Base-by-base conservation (phyloP, 2,797 vertebrate species). In the Muscicapa striata region DNA sequence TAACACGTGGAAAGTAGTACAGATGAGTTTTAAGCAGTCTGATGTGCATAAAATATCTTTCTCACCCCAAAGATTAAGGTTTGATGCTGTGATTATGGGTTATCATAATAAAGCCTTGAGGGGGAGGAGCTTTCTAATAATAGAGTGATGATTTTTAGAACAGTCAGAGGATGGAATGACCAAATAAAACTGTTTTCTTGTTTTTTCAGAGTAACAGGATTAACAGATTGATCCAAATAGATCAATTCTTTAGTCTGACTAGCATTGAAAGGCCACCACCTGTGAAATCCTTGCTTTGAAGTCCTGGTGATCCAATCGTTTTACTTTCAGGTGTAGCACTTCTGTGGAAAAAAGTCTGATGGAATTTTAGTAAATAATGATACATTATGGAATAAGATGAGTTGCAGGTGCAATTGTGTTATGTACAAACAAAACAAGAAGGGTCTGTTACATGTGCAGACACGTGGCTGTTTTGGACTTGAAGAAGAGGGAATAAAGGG, bases 311-410 rank as follows among this genome's bases (percentile, higher is more conserved):
- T 51, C 12, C 41, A 6, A 15, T 26, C 30, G 43, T 54, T 84
- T 66, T 40, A n/a, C 22, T 30, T 62, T 79, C 9, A 51, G 78
- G 52, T 41, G 24, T 27, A 74, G 17, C 34, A 30, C 8, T 85
- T 61, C 13, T 14, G 4, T 67, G 36, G 55, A 46, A 48, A 52
- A 49, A 70, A 70, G 20, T 41, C 22, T 45, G 32, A 8, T 51
- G 51, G 40, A 48, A 59, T 76, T 73, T 52, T 59, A 58, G 21
- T 27, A 23, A 63, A 12, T 32, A 26, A 32, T 15, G 13, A 6
- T 51, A 6, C 17, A 8, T 64, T 83, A 5, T 1, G 2, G 8
- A 9, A 0, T 13, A 14, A 40, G 51, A 22, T 78, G 9, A 49
- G 21, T 13, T 66, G 36, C 54, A 59, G 76, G 23, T 58, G 23